These are phyloP conservation scores for Anabas testudineus DNA, from an alignment of 2,797 vertebrate species.

Conservation along the genomic window DNA sequence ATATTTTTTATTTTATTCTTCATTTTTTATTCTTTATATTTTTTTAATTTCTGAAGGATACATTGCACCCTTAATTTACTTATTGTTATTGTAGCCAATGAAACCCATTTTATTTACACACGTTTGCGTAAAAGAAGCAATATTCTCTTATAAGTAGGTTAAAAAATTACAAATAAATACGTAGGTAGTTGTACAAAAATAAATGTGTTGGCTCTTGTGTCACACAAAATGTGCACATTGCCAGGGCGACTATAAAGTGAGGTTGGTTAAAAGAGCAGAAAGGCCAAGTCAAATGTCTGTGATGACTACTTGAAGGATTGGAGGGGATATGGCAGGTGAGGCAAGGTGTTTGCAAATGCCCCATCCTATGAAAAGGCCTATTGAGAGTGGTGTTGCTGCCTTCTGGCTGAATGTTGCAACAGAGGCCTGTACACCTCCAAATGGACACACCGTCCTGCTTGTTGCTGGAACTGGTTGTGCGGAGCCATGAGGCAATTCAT, in stretches of 20 bases:
- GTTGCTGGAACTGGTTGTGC: constrained; percentile 39
- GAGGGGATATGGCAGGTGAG: constrained; percentile 62
- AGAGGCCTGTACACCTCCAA: constrained; percentile 56
- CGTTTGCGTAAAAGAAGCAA: background rate
- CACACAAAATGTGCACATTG: constrained; percentile 16
- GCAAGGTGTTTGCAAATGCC: constrained; percentile 74
- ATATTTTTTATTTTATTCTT: too few relatives aligned
- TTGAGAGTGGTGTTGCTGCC: constrained; percentile 65
- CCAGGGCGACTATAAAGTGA: too few relatives aligned
- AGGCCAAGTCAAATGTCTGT: constrained; percentile 23
- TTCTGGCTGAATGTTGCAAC: constrained; percentile 56
- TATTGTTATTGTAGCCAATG: background rate
- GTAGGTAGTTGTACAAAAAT: too few relatives aligned
- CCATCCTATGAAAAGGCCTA: constrained; percentile 72
- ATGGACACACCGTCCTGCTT: constrained; percentile 46
- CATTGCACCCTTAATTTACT: too few relatives aligned
- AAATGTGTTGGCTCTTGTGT: background rate
- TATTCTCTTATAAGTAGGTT: background rate
- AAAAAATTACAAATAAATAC: too few relatives aligned
- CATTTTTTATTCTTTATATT: too few relatives aligned
- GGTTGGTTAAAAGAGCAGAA: background rate
- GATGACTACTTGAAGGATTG: constrained; percentile 54
- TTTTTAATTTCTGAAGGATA: too few relatives aligned
- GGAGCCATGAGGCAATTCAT: constrained; percentile 28
- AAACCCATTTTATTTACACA: background rate